Evolutionary conservation across 2,888 invertebrate species (phyloP).

Genomic region (Adela reaumurella): DNA sequence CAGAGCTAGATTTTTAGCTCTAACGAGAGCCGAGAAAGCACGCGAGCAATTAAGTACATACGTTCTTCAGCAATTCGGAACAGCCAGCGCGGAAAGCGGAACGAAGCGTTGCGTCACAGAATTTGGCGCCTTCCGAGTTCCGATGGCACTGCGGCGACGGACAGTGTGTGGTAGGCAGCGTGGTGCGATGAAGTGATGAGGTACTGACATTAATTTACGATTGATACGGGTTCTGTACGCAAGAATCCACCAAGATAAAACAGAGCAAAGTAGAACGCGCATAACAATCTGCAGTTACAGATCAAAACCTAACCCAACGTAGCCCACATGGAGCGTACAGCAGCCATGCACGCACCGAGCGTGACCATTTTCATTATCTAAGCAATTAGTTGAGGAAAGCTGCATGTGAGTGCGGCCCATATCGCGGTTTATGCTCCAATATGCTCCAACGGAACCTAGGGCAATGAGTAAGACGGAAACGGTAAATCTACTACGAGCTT

Average conservation of each 20-base stretch:
- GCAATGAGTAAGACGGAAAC: not conserved
- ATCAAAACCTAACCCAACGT: not conserved
- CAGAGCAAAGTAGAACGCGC: too few species aligned
- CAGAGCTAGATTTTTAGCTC: not conserved
- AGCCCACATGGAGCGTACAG: not conserved
- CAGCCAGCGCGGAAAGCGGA: not conserved
- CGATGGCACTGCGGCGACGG: too few species aligned
- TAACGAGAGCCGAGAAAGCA: not conserved
- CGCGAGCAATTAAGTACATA: not conserved
- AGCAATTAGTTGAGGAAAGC: not conserved
- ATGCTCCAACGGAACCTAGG: not conserved
- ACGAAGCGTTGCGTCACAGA: not conserved
- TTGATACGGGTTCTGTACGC: too few species aligned
- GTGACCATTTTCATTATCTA: not conserved
- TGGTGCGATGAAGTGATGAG: too few species aligned
- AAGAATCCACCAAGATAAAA: too few species aligned
- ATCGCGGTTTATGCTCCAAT: not conserved
- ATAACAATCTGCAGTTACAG: too few species aligned
- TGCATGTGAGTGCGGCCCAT: not conserved
- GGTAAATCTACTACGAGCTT: not conserved
- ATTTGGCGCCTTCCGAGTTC: not conserved
- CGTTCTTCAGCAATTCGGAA: not conserved
- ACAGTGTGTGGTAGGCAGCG: too few species aligned
- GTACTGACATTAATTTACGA: too few species aligned
- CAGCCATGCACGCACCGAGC: not conserved